phyloP scores from a whole-genome alignment of 2,797 vertebrate genomes.

The Coluber constrictor region DNA sequence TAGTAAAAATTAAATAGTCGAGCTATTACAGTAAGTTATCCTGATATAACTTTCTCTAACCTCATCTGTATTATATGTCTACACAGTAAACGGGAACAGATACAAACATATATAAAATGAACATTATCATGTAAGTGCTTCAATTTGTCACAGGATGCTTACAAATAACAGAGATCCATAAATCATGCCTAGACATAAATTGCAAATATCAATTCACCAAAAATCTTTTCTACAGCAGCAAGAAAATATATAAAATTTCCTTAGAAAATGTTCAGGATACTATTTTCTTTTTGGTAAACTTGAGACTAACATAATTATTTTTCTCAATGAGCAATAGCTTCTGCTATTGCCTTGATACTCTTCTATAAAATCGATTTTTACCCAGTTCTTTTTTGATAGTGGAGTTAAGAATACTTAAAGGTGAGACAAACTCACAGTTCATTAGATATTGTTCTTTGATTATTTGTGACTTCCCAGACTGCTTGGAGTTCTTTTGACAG shows the following conservation, averaged over 20 bases:
- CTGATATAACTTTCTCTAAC: background rate
- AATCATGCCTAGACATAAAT: background rate
- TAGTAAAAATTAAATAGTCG: background rate
- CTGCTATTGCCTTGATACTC: background rate
- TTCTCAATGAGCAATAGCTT: background rate
- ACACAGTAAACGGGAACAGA: background rate
- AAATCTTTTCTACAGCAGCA: background rate
- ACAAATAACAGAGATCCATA: background rate
- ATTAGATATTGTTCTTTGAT: background rate
- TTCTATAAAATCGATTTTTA: background rate
- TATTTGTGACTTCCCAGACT: background rate
- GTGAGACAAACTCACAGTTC: background rate
- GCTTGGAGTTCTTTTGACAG: background rate
- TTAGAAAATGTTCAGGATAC: background rate
- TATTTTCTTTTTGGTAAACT: background rate
- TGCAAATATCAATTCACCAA: background rate
- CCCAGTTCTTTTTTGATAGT: background rate
- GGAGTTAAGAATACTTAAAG: background rate
- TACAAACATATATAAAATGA: background rate
- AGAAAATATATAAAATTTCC: background rate
- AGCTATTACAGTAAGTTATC: background rate
- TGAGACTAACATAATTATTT: background rate
- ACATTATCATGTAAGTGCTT: background rate
- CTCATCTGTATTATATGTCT: background rate
- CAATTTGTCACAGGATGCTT: background rate